Percentiles rank a stretch among this genome's conserved stretches.
These are phyloP conservation scores for Anneissia japonica DNA, from an alignment of 35 echinoderm and acorn worm species.

Conservation along the genomic window DNA sequence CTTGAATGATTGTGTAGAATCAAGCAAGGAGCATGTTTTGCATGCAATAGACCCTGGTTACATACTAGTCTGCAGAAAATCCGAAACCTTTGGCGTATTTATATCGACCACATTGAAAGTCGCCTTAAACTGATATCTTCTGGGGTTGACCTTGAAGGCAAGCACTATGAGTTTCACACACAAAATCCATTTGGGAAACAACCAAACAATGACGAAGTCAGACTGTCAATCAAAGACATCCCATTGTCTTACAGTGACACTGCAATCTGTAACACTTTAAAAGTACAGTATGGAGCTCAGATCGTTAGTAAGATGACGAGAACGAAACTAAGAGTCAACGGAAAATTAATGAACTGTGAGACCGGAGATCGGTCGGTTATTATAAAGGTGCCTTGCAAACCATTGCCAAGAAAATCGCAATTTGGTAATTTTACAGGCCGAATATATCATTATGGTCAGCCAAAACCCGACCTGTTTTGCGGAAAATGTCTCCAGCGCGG, in stretches of 20 bases:
- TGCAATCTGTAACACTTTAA: background rate
- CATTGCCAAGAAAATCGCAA: background rate
- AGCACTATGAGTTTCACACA: background rate
- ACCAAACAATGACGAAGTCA: background rate
- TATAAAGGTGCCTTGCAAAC: background rate
- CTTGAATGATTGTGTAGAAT: no score
- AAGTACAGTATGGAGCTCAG: background rate
- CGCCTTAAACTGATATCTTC: background rate
- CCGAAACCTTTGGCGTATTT: background rate
- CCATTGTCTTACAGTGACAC: background rate
- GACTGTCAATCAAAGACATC: background rate
- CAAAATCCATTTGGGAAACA: background rate
- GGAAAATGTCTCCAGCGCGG: no score
- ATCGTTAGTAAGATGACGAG: no score
- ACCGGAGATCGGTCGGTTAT: background rate
- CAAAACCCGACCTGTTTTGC: no score
- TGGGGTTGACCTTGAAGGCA: background rate
- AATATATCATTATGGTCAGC: no score
- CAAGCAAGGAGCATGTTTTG: no score
- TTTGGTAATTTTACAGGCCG: background rate
- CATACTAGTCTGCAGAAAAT: background rate
- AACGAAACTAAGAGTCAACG: background rate
- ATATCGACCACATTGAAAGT: background rate
- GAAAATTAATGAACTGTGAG: background rate
- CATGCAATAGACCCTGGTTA: background rate